Evolutionary conservation across 1,140 invertebrate species (phyloP).

Genomic region (Pissodes strobi): DNA sequence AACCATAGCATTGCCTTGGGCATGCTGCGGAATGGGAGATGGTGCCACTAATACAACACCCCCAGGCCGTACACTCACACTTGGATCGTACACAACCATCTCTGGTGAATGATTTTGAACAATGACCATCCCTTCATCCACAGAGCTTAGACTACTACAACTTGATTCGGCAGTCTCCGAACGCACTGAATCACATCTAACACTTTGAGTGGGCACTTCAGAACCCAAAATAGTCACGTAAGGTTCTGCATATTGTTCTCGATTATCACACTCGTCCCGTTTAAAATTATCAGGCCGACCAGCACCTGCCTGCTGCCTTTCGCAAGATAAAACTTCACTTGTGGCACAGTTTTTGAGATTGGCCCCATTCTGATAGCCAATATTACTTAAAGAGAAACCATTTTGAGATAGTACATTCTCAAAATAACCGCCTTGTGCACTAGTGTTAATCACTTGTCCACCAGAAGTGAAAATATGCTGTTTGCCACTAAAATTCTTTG

Average conservation of each 20-base stretch:
- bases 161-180: constrained; percentile 58
- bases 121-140: constrained; percentile 50
- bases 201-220: constrained; percentile 45
- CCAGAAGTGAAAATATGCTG: constrained; percentile 39
- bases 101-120: constrained; percentile 47
- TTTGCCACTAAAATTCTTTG: constrained; percentile 44
- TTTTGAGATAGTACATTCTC: constrained; percentile 46
- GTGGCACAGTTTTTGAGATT: constrained; percentile 45
- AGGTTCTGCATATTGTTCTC: constrained; percentile 43
- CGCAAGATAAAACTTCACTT: constrained; percentile 39
- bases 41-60: constrained; percentile 48
- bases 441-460: constrained; percentile 35
- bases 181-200: constrained; percentile 57
- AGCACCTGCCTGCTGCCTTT: constrained; percentile 40
- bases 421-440: constrained; percentile 40
- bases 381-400: constrained; percentile 46
- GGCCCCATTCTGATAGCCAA: constrained; percentile 40
- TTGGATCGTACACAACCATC: constrained; percentile 54
- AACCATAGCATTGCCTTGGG: constrained; percentile 37
- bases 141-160: constrained; percentile 57
- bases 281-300: constrained; percentile 41
- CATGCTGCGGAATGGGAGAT: constrained; percentile 33
- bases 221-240: constrained; percentile 50
- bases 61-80: constrained; percentile 51
- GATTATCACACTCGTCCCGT: constrained; percentile 46